Percentiles rank a stretch among this genome's conserved stretches.
These are phyloP conservation scores for Alouatta palliata DNA, from an alignment of 2,113 vertebrate genomes.

Conservation along the genomic window DNA sequence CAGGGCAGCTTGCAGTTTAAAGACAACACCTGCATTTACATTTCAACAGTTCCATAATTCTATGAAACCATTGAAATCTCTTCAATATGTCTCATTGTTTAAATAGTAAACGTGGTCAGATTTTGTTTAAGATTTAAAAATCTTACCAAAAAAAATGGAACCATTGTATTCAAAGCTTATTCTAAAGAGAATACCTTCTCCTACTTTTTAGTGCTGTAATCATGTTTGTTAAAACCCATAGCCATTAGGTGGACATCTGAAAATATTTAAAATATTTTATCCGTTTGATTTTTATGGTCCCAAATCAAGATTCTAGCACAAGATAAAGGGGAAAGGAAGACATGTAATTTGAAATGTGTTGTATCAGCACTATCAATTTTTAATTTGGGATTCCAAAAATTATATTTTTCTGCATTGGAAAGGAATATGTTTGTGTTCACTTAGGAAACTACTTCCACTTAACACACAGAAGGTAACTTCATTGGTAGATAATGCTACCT, in stretches of 20 bases:
- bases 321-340: neutral
- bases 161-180: neutral
- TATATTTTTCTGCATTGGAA: neutral
- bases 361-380: neutral
- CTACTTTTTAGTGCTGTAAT: neutral
- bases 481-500: neutral
- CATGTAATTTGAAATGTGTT: neutral
- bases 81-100: slow-evolving; percentile 37
- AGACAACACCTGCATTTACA: slow-evolving; percentile 56
- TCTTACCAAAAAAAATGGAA: neutral
- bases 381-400: neutral
- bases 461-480: neutral
- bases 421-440: neutral
- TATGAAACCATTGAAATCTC: slow-evolving; percentile 34
- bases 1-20: slow-evolving; percentile 39
- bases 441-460: neutral
- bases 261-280: neutral
- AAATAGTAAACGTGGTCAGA: slow-evolving; percentile 50
- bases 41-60: slow-evolving; percentile 62
- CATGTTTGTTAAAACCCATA: neutral
- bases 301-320: neutral
- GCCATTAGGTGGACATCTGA: neutral
- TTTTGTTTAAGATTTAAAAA: slow-evolving; percentile 62
- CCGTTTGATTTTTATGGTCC: neutral
- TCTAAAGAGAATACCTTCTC: neutral